Conservation (phyloP, 2,113 vertebrate genomes). For the Typhlomys cinereus region DNA sequence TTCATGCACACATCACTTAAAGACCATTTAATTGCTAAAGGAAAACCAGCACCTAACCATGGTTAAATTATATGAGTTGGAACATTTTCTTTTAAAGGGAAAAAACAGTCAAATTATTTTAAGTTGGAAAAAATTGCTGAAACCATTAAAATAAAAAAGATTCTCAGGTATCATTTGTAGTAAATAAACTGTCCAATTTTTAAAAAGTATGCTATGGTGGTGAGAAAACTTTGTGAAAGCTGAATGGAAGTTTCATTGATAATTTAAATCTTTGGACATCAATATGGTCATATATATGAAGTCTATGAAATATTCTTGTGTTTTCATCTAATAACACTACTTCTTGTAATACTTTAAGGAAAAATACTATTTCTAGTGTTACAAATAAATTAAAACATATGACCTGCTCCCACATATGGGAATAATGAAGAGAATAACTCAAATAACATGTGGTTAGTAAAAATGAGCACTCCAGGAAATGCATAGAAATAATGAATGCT, state of each 20-base stretch:
- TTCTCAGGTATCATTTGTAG: background rate
- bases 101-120: conserved; percentile 16
- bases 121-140: background rate
- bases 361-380: background rate
- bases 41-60: background rate
- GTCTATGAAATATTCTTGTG: background rate
- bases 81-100: background rate
- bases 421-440: background rate
- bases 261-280: background rate
- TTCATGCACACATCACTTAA: background rate
- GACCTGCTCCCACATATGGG: background rate
- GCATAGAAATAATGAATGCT: background rate
- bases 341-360: conserved; percentile 17
- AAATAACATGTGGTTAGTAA: background rate
- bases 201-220: background rate
- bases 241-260: background rate
- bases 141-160: conserved; percentile 9
- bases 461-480: background rate
- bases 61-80: background rate
- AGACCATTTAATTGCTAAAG: background rate
- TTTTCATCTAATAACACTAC: background rate
- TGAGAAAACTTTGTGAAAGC: background rate
- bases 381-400: background rate
- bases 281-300: background rate
- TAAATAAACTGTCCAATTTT: background rate